A percentile compares a stretch with the other conserved stretches of the same genome.
Evolutionary conservation across 2,888 invertebrate species (phyloP).

Genomic region (Agrotis ipsilon): DNA sequence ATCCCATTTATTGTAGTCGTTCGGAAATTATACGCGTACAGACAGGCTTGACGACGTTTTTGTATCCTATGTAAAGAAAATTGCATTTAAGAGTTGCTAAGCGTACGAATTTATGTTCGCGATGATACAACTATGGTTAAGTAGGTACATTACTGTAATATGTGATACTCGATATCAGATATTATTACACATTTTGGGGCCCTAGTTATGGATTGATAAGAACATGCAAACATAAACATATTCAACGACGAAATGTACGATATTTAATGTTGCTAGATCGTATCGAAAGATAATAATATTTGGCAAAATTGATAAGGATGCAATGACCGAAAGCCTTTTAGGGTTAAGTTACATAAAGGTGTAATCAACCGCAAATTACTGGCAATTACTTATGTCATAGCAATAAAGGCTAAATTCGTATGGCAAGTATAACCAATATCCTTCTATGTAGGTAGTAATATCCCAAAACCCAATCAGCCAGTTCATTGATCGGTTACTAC

Average conservation of each 20-base stretch:
- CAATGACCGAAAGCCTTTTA: conserved; percentile 6
- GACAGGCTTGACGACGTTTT: too few species aligned
- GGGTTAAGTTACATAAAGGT: neutral
- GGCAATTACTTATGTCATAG: too few species aligned
- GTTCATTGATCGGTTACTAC: conserved; percentile 14
- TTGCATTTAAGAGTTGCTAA: too few species aligned
- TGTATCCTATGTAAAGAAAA: too few species aligned
- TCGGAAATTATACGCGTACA: too few species aligned
- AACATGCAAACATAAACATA: conserved; percentile 25
- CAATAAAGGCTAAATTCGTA: too few species aligned
- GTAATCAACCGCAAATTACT: too few species aligned
- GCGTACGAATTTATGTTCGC: neutral
- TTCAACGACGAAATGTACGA: neutral
- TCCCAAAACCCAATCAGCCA: neutral
- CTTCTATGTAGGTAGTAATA: conserved; percentile 2
- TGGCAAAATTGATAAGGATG: conserved; percentile 18
- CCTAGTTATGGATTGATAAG: conserved; percentile 3
- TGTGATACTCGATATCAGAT: conserved; percentile 15
- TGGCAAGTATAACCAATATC: neutral
- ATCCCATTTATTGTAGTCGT: too few species aligned
- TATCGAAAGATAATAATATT: conserved; percentile 31
- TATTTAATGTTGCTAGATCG: conserved; percentile 21
- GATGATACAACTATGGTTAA: neutral
- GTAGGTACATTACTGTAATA: neutral
- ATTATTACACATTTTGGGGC: conserved; percentile 21